These are phyloP conservation scores for Pterocles burchelli DNA, from an alignment of 2,113 vertebrate genomes.

Conservation along the genomic window DNA sequence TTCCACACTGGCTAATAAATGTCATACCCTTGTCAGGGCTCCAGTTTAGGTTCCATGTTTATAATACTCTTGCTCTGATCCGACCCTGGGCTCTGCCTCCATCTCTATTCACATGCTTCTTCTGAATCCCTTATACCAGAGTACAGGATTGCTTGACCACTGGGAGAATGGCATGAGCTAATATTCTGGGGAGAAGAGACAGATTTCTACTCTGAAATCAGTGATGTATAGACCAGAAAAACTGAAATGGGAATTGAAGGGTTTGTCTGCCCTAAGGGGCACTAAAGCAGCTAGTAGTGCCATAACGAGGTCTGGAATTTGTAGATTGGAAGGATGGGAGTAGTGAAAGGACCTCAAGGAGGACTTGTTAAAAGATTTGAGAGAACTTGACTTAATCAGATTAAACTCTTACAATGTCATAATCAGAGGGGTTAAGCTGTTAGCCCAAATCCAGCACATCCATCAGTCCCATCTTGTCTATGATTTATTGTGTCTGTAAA, in stretches of 20 bases:
- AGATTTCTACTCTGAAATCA: neutral
- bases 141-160: rapidly evolving
- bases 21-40: neutral
- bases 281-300: neutral
- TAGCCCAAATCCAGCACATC: neutral
- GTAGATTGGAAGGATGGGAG: neutral
- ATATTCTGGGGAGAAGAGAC: neutral
- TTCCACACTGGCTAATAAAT: neutral
- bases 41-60: neutral
- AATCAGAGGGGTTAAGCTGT: rapidly evolving
- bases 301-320: neutral
- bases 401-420: neutral
- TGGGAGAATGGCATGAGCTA: neutral
- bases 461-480: neutral
- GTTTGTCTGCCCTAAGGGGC: neutral
- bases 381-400: neutral
- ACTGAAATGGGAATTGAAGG: neutral
- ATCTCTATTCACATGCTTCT: neutral
- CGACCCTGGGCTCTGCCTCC: neutral
- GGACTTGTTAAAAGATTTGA: neutral
- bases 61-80: neutral
- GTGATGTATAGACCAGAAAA: neutral
- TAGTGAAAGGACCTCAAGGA: neutral
- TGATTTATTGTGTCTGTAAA: neutral
- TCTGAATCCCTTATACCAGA: neutral